A percentile compares a stretch with the other conserved stretches of the same genome.
Conservation (phyloP, 2,797 vertebrate genomes). For the Melanotaenia boesemani region DNA sequence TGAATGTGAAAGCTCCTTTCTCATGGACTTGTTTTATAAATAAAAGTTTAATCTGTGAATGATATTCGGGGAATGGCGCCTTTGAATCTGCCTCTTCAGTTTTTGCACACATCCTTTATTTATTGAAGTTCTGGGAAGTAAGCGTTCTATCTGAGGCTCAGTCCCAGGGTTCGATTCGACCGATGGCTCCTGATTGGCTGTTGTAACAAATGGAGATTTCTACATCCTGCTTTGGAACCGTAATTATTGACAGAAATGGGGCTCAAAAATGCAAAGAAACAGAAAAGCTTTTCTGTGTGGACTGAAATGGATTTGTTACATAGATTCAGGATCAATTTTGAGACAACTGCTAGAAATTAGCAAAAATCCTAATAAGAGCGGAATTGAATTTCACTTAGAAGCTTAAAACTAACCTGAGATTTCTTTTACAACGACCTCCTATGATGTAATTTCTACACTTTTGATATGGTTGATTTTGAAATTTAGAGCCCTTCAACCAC, state of each 20-base stretch:
- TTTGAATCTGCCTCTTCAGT: constrained; percentile 32
- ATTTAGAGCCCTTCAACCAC: no score
- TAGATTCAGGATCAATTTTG: not conserved
- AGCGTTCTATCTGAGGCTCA: constrained; percentile 46
- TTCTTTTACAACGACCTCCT: not conserved
- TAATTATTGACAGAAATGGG: constrained; percentile 74
- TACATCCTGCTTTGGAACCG: constrained; percentile 30
- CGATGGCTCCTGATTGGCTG: constrained; percentile 59
- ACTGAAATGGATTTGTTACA: constrained; percentile 8
- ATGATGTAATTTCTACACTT: not conserved
- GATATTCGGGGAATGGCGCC: constrained; percentile 20
- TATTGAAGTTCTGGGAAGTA: constrained; percentile 37
- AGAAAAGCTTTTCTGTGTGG: not conserved
- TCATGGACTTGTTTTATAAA: constrained; percentile 79
- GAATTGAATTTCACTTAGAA: not conserved
- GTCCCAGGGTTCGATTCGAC: constrained; percentile 40
- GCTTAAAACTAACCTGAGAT: not conserved
- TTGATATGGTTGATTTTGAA: not conserved
- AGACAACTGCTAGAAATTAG: not conserved
- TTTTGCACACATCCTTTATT: constrained; percentile 21
- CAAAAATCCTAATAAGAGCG: not conserved
- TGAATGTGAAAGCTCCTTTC: constrained; percentile 82
- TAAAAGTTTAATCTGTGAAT: constrained; percentile 79
- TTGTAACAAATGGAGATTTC: constrained; percentile 45
- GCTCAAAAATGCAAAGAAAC: constrained; percentile 34